phyloP scores from a whole-genome alignment of 1,140 invertebrate species.

The Drosophila murphyi region DNA sequence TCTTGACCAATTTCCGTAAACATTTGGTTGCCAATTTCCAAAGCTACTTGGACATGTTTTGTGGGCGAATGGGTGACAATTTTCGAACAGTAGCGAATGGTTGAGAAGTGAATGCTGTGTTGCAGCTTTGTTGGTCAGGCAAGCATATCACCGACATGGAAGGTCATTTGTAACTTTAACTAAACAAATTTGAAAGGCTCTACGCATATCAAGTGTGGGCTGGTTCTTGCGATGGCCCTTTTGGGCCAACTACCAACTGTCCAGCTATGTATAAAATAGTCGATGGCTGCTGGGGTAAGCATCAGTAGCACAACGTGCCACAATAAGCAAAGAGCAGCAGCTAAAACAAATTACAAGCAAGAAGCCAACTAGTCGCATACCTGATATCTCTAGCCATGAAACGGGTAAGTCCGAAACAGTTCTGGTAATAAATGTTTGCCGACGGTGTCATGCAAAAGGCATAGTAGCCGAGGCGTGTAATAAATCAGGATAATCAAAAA shows the following conservation, averaged over 20 bases:
- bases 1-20: conserved; percentile 58
- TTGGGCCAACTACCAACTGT: conserved; percentile 19
- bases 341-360: conserved; percentile 55
- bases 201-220: conserved; percentile 69
- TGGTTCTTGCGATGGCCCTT: conserved; percentile 67
- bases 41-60: conserved; percentile 14
- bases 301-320: conserved; percentile 63
- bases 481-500: conserved; percentile 80
- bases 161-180: conserved; percentile 82
- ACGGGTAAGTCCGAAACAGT: conserved; percentile 65
- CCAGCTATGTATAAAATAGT: conserved; percentile 60
- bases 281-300: conserved; percentile 31
- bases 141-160: conserved; percentile 51
- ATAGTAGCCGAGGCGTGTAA: conserved; percentile 44
- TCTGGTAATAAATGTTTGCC: conserved; percentile 61
- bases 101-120: conserved; percentile 71
- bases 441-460: conserved; percentile 49
- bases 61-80: conserved; percentile 51
- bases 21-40: conserved; percentile 48
- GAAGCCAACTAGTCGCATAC: conserved; percentile 67
- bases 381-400: conserved; percentile 71
- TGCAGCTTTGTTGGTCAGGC: conserved; percentile 40
- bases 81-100: background rate
- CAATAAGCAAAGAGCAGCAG: conserved; percentile 37
- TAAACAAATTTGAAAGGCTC: conserved; percentile 80